Evolutionary conservation across 2,888 invertebrate genomes (phyloP), one percentile per base, ranked within the genome.

Genomic region (Drosophila pullipes): DNA sequence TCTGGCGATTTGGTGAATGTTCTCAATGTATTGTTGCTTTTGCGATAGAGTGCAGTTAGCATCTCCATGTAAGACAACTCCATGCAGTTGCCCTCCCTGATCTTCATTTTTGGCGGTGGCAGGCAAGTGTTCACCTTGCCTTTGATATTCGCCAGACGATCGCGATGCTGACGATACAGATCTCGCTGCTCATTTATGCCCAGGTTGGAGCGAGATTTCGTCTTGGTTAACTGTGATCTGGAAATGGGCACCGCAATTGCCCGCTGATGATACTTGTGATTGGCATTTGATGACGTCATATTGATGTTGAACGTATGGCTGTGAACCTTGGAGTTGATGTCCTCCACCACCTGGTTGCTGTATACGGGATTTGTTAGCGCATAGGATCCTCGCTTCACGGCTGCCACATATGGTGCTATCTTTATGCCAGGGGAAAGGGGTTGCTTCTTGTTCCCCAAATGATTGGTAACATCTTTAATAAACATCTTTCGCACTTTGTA

Each of bases 21-120:
- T 6, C 88, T 74, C 35, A 78, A 41, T 0, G 75, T 77, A 30
- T 76, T 76, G 54, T 71, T 81, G 65, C 75, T 91, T 54, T 82
- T 82, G 57, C 89, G 77, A 30, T 88, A 89, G 59, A 87, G 90
- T 0, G 85, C 63, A 0, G 81, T 74, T 33, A 92, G 74, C 91
- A 91, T 90, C 72, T 91, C 91, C 74, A 91, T 82, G 37, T 85
- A 91, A 6, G 89, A 78, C 2, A 83, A 57, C 47, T 91, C 85
- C 78, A 82, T 85, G 54, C 66, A 64, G 22, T 81, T 90, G 60
- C 78, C 72, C 59, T 82, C 90, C n/a, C 63, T 64, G 0, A 74
- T 3, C 67, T 76, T 78, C 0, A 67, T 0, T 37, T 78, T 79
- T 2, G 67, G 83, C 9, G 75, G 78, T 4, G 90, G 90, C 30